phyloP scores from a whole-genome alignment of 2,888 invertebrate species.

The Heteropelma amictum region DNA sequence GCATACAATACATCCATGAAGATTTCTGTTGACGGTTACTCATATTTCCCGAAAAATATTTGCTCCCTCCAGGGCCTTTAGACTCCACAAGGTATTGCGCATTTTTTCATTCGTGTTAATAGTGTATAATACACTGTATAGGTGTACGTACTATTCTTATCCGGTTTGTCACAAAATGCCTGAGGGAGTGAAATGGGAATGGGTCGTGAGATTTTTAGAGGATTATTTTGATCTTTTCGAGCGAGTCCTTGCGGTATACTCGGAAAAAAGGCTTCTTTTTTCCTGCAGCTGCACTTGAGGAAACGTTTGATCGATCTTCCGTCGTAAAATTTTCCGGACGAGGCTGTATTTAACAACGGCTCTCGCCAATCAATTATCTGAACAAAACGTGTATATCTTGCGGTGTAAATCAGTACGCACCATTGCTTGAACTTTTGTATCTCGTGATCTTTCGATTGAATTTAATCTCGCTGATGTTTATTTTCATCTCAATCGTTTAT shows the following conservation, averaged over 20 bases:
- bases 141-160: conserved; percentile 8
- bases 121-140: background rate
- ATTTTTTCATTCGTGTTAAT: conserved; percentile 30
- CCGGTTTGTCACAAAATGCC: conserved; percentile 11
- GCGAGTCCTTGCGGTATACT: background rate
- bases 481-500: too few species aligned
- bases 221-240: conserved; percentile 38
- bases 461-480: too few species aligned
- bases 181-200: conserved; percentile 36
- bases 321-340: background rate
- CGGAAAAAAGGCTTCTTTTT: conserved; percentile 11
- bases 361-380: too few species aligned
- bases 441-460: too few species aligned
- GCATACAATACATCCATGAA: background rate
- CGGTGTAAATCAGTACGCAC: too few species aligned
- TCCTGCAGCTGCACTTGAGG: conserved; percentile 23
- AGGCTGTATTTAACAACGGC: background rate
- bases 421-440: too few species aligned
- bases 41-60: conserved; percentile 59
- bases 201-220: conserved; percentile 18
- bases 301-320: conserved; percentile 21
- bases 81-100: conserved; percentile 38
- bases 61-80: conserved; percentile 36
- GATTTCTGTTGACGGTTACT: conserved; percentile 39
- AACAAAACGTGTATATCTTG: too few species aligned